Evolutionary conservation across 2,113 vertebrate species (phyloP), one percentile per base, ranked within the genome.

Genomic region (Tauraco erythrolophus): DNA sequence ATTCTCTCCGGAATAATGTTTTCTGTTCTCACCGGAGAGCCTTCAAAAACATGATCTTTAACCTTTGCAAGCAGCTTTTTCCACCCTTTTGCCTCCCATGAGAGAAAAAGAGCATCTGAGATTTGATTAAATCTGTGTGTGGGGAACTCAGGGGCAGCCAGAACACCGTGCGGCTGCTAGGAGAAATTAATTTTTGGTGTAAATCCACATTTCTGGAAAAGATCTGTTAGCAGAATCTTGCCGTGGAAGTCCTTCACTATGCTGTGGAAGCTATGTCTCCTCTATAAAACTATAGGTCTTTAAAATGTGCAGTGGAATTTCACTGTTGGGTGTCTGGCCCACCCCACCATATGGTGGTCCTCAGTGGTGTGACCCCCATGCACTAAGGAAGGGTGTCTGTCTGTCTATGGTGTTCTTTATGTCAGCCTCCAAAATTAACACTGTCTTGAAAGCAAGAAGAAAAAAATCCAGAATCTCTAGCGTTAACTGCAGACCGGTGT

Each of bases 21-120:
- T 97, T 94, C 84, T 78, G 33, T 72, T 90, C 77, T 96, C 62
- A 86, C 39, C 54, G n/a, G 85, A 92, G 76, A 96, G 77, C 83
- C 72, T 80, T 92, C 66, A n/a, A 27, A 81, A 80, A 65, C 41
- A 84, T 65, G 68, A 31, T 75, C 45, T 95, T 98, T 93, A 68
- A 96, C 85, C 56, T 96, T 71, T 80, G 50, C 65, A 65, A 78
- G 56, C 69, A 87, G 87, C 33, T 82, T 86, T 71, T 87, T n/a
- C 78, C 92, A 46, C 46, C 64, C 21, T 56, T 90, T 57, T 57
- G 27, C 82, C 24, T 95, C 74, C 81, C 25, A 13, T 61, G 80
- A 48, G 54, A 89, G 30, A 81, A 72, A 69, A 89, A 89, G 11
- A 57, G 16, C 71, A 60, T 57, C 58, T 56, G 78, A 96, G 48